Base-by-base conservation (phyloP, 2,113 vertebrate genomes). In the Lampris megalopsis region DNA sequence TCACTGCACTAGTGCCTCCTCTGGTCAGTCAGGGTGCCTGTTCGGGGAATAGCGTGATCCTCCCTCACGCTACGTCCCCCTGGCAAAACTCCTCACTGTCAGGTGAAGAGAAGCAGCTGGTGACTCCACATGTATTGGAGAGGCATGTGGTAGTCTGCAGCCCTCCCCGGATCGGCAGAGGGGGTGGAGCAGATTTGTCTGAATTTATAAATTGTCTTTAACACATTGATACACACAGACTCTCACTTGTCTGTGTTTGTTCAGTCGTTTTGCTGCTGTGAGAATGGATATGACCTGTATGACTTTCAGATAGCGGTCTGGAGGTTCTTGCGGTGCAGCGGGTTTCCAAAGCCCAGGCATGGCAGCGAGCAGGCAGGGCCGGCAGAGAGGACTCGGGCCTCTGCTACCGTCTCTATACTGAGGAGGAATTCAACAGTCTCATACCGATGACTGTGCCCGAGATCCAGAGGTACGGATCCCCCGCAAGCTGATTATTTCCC, bases 281-380 rank as follows among this genome's bases (percentile, higher is more conserved):
- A 71, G 2, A 47, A 13, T 6, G 50, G 5, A 0, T 48, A 0
- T 40, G 9, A 68, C 71, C 43, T 85, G 35, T 77, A 63, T 77
- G 7, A 1, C 47, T 40, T 0, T 62, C 68, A 99, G 98, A 96
- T 76, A 97, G 93, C 7, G 96, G 98, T 42, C 92, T 99, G 81
- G 98, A 99, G 61, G 95, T 99, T 56, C 60, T 99, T 80, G 97
- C 98, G 0, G 96, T 99, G 53, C 98, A 99, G 91, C 92, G 95
- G 2, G 94, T 99, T 8, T 99, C 98, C 0, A 98, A 99, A 92
- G 96, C 98, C 0, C 98, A 99, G 94, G 98, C 97, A 0, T 99
- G 97, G 98, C 98, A 99, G 81, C 95, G 98, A 11, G 93, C 97
- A 0, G 98, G 97, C 35, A 93, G 98, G 10, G 96, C 98, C 0